Evolutionary conservation across 2,113 vertebrate genomes (phyloP).

Genomic region (Pontoporia blainvillei): DNA sequence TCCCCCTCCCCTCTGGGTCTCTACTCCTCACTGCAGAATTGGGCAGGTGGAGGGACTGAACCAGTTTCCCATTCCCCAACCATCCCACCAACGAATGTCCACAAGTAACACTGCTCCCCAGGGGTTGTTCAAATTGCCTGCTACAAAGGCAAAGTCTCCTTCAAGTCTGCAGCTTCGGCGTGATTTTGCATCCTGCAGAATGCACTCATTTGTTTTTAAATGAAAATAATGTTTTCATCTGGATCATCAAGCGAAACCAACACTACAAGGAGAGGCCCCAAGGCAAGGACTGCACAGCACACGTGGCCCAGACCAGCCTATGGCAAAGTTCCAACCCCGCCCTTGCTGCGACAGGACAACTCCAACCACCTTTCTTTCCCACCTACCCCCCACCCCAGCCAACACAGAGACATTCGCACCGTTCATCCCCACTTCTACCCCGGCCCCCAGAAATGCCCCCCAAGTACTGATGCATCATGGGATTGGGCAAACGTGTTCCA

Average conservation of each 20-base stretch:
- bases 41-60: not conserved
- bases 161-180: not conserved
- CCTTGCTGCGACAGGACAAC: rapidly evolving
- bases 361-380: not conserved
- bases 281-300: not conserved
- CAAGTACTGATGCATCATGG: not conserved
- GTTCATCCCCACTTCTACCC: not conserved
- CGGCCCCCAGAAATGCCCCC: not conserved
- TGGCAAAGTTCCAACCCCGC: not conserved
- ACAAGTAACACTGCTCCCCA: not conserved
- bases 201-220: not conserved
- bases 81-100: not conserved
- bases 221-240: not conserved
- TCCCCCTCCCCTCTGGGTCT: not conserved
- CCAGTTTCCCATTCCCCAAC: not conserved
- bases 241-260: not conserved
- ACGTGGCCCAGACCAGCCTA: not conserved
- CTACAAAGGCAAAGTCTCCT: not conserved
- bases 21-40: not conserved
- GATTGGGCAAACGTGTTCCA: not conserved
- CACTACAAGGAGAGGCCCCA: not conserved
- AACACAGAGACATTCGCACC: not conserved
- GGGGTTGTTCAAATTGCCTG: not conserved
- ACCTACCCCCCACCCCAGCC: not conserved
- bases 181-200: not conserved